phyloP scores from a whole-genome alignment of 2,113 vertebrate genomes.

The Zosterops pallidus region DNA sequence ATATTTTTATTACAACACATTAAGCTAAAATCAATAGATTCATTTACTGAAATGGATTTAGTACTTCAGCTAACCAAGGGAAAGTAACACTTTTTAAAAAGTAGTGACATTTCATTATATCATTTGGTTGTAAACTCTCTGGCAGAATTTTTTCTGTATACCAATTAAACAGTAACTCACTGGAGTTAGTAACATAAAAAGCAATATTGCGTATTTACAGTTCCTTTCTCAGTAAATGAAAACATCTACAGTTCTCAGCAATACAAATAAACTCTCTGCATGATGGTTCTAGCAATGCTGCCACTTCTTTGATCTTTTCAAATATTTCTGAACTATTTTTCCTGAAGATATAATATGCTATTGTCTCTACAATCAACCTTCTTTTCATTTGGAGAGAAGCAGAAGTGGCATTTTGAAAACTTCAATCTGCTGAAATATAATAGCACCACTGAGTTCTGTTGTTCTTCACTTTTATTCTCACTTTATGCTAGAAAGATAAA shows the following conservation, averaged over 20 bases:
- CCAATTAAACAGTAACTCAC: slow-evolving; percentile 44
- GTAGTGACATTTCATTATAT: slow-evolving; percentile 49
- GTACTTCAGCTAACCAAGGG: slow-evolving; percentile 44
- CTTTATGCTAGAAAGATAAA: slow-evolving; percentile 30
- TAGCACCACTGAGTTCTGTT: not conserved
- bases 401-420: slow-evolving; percentile 59
- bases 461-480: slow-evolving; percentile 18
- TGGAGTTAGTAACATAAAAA: slow-evolving; percentile 27
- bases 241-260: not conserved
- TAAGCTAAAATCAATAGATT: slow-evolving; percentile 52
- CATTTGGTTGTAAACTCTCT: slow-evolving; percentile 1
- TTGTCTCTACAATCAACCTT: slow-evolving; percentile 43
- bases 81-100: slow-evolving; percentile 34
- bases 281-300: not conserved
- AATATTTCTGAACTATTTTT: slow-evolving; percentile 23
- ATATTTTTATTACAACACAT: slow-evolving; percentile 31
- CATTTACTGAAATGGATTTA: slow-evolving; percentile 37
- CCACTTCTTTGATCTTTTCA: slow-evolving; percentile 8
- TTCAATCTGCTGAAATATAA: slow-evolving; percentile 48
- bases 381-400: slow-evolving; percentile 25
- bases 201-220: slow-evolving; percentile 29
- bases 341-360: slow-evolving; percentile 10
- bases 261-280: not conserved
- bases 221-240: slow-evolving; percentile 31
- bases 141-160: slow-evolving; percentile 3